Evolutionary conservation across 2,113 vertebrate genomes (phyloP).

Genomic region (Hypanus sabinus): DNA sequence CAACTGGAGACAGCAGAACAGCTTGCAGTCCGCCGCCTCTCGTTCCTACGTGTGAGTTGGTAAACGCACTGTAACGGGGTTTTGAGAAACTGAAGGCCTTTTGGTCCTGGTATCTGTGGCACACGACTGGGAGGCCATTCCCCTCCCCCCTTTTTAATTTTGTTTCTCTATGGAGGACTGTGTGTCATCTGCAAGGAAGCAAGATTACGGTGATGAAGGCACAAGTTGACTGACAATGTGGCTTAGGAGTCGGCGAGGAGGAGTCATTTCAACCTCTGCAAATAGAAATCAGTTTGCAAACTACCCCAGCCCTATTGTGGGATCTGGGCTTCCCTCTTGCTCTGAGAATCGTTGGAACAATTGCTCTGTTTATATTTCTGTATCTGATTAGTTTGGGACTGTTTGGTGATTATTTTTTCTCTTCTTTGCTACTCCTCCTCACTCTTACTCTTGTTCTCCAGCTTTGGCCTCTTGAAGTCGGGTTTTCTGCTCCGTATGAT

Average conservation of each 20-base stretch:
- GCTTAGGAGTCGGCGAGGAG: no score
- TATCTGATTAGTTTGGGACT: slow-evolving; percentile 39
- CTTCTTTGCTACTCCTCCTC: slow-evolving; percentile 30
- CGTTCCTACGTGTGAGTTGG: slow-evolving; percentile 58
- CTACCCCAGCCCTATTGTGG: no score
- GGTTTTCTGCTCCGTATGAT: slow-evolving; percentile 83
- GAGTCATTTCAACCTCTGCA: no score
- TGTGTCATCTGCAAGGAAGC: no score
- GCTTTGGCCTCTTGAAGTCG: slow-evolving; percentile 88
- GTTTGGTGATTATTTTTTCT: background rate
- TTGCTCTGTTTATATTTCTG: background rate
- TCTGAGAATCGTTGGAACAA: background rate
- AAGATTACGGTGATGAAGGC: no score
- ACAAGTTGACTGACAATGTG: no score
- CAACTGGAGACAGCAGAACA: slow-evolving; percentile 86
- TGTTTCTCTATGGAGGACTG: background rate
- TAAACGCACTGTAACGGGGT: background rate
- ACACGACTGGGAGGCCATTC: background rate
- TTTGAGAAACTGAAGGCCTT: background rate
- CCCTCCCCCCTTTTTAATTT: no score
- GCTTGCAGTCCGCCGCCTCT: slow-evolving; percentile 77
- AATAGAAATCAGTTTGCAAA: no score
- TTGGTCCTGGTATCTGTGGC: background rate
- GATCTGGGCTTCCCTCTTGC: slow-evolving; percentile 46
- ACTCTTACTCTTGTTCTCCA: slow-evolving; percentile 68